phyloP scores from a whole-genome alignment of 2,113 vertebrate genomes.

The Rhinolophus sinicus region DNA sequence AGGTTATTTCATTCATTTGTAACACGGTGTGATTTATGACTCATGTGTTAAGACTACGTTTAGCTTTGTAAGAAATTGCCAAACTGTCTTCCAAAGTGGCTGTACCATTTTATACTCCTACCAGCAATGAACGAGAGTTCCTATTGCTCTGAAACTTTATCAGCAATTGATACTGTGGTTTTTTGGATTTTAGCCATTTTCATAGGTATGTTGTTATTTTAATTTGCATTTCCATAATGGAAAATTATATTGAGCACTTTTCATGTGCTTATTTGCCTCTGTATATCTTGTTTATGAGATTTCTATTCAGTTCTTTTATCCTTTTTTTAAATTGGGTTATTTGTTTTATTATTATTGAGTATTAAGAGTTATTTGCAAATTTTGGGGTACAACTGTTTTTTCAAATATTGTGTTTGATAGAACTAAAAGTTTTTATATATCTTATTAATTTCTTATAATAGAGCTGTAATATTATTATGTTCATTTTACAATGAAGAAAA shows the following conservation, averaged over 20 bases:
- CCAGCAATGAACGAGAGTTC: neutral
- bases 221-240: neutral
- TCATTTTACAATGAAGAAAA: neutral
- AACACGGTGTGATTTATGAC: neutral
- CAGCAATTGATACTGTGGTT: neutral
- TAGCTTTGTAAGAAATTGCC: neutral
- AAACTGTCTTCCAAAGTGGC: neutral
- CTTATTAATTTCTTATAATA: neutral
- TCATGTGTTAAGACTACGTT: neutral
- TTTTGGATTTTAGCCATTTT: neutral
- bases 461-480: neutral
- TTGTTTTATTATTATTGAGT: neutral
- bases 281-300: neutral
- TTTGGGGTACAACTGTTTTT: neutral
- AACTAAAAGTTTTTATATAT: neutral
- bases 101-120: neutral
- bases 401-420: neutral
- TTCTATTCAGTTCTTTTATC: neutral
- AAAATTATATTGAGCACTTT: neutral
- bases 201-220: neutral
- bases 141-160: neutral
- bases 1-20: neutral
- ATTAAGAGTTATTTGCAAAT: neutral
- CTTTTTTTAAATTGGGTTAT: neutral
- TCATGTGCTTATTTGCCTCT: neutral